Conservation (phyloP, 2,888 invertebrate species). For the Pammene aurita region DNA sequence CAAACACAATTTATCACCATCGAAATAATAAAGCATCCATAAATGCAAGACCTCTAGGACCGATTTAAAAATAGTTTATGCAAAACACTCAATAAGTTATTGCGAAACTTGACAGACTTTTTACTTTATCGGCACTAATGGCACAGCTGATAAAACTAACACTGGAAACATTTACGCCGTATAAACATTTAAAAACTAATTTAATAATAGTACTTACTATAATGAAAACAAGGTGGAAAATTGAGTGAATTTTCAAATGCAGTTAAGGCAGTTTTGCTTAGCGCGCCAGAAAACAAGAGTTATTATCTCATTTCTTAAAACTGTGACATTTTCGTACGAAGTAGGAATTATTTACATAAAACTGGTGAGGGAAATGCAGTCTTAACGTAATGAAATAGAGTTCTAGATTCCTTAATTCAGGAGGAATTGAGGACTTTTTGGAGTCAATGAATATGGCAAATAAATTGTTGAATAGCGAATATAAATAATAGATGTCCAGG, state of each 20-base stretch:
- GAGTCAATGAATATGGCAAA: not conserved
- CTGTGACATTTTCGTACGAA: constrained; percentile 22
- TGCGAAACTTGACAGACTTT: constrained; percentile 29
- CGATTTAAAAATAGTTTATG: constrained; percentile 25
- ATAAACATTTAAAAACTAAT: not conserved
- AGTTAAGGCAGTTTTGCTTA: not conserved
- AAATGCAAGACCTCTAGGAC: constrained; percentile 8
- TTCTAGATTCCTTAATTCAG: constrained; percentile 24
- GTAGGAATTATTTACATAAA: constrained; percentile 11
- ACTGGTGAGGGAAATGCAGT: not conserved
- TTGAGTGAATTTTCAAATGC: not conserved
- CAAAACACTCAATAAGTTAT: constrained; percentile 26
- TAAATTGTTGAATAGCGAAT: constrained; percentile 10
- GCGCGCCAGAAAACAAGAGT: constrained; percentile 8
- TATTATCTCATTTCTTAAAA: constrained; percentile 30
- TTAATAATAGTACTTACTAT: not conserved
- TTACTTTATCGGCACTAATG: constrained; percentile 33
- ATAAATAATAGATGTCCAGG: constrained; percentile 8
- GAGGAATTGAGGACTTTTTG: not conserved
- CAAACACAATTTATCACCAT: constrained; percentile 2
- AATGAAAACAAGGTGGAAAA: not conserved
- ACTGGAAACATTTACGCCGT: not conserved
- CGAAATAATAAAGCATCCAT: not conserved
- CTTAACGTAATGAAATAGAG: constrained; percentile 1
- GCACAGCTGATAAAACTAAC: constrained; percentile 29